A percentile compares a stretch with the other conserved stretches of the same genome.
Conservation (phyloP, 2,113 vertebrate species). For the Hippocampus comes region DNA sequence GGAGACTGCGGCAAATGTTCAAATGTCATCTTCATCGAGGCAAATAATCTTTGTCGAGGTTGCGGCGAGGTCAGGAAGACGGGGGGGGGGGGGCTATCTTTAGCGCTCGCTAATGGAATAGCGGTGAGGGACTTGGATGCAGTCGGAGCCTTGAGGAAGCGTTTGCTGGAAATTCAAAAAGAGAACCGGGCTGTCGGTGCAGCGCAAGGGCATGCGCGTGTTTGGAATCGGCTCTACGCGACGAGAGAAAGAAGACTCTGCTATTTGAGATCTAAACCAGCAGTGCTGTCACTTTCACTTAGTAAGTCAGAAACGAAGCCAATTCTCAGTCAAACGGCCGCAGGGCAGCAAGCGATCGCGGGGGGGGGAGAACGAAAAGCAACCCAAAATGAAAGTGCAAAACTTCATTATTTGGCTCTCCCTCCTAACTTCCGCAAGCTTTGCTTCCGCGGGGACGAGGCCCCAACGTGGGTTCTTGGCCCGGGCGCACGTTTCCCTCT, state of each 20-base stretch:
- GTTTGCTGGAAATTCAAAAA: not conserved
- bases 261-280: not conserved
- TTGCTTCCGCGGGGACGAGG: constrained; percentile 20
- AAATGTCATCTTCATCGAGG: constrained; percentile 61
- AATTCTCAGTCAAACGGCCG: constrained; percentile 12
- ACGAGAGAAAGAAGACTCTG: not conserved
- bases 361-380: constrained; percentile 1
- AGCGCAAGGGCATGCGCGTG: not conserved
- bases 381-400: not conserved
- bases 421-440: constrained; percentile 17
- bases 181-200: not conserved
- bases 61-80: constrained; percentile 22
- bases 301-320: not conserved
- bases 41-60: constrained; percentile 37
- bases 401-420: not conserved
- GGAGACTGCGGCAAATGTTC: constrained; percentile 42
- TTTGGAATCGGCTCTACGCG: not conserved
- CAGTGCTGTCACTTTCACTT: not conserved
- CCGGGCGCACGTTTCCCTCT: constrained; percentile 41
- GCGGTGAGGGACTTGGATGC: not conserved
- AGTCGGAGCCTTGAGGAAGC: not conserved
- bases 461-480: constrained; percentile 31
- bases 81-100: constrained; percentile 26
- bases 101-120: constrained; percentile 24
- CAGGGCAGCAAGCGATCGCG: constrained; percentile 1